These are phyloP conservation scores for Alitta virens DNA, from an alignment of 2,888 invertebrate genomes.

Conservation along the genomic window DNA sequence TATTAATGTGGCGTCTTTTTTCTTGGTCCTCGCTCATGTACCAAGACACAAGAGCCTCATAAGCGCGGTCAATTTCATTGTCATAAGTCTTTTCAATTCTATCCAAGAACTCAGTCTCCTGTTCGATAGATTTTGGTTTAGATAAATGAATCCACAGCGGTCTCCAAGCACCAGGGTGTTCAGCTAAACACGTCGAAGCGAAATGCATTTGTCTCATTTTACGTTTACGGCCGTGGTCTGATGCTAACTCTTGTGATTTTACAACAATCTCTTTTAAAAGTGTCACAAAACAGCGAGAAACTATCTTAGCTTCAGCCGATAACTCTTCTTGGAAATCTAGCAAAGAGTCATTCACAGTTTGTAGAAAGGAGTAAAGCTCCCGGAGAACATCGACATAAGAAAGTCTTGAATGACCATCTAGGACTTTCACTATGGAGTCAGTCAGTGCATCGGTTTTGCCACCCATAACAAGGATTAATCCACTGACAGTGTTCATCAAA, in stretches of 20 bases:
- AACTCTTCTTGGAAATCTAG: constrained; percentile 7
- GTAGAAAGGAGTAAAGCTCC: constrained; percentile 2
- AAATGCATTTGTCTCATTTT: background rate
- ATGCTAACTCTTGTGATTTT: background rate
- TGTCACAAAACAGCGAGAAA: background rate
- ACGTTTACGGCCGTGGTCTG: background rate
- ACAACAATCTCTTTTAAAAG: background rate
- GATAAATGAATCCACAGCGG: background rate
- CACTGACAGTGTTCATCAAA: background rate
- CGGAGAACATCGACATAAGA: background rate
- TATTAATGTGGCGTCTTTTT: no score
- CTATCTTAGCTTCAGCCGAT: background rate
- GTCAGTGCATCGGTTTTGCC: background rate
- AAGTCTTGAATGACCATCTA: background rate
- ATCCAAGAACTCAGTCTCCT: background rate
- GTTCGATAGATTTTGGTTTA: background rate
- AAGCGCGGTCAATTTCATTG: background rate
- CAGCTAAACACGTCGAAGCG: background rate
- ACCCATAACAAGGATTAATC: background rate
- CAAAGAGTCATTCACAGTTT: constrained; percentile 8
- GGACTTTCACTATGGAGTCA: background rate
- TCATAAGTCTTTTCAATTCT: background rate
- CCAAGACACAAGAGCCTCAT: background rate
- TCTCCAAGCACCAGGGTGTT: background rate
- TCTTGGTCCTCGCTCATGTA: background rate